Evolutionary conservation across 92 coral and sea anemone genomes (phyloP), one percentile per base, ranked within the genome.

Genomic region (Porites divaricata): DNA sequence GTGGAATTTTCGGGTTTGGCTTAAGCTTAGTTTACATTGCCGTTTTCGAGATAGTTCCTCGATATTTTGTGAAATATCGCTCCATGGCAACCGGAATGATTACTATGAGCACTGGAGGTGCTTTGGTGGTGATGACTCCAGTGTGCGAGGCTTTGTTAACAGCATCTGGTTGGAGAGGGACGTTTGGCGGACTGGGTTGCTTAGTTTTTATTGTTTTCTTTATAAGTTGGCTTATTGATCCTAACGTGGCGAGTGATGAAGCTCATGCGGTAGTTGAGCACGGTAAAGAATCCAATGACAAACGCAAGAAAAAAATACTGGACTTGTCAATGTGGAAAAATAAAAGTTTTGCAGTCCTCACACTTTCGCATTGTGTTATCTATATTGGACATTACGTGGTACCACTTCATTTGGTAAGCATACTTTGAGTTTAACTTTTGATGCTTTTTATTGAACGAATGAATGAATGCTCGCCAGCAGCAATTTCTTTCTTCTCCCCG

Each of bases 311-410:
- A 8, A 20, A 62, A 53, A 70, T 70, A 26, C 69, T 87, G 13
- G 79, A 87, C 74, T 74, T 87, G 20, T 80, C 90, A 6, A 74
- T 87, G 74, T 87, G 90, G 90, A 66, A 45, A 73, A 87, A 80
- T 54, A 58, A 17, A 2, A 15, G 74, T 9, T 87, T 73, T 50
- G 76, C 63, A 5, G 51, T 66, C 51, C 3, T 87, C 50, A 22
- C 28, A 0, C 22, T 73, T 35, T 12, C 81, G 2, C 0, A 24
- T 16, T 1, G 62, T n/a, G n/a, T 87, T 49, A 24, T 80, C 53
- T 66, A 54, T 35, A 12, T 74, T 6, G 90, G 90, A 28, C 72
- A 61, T 23, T 23, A 22, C n/a, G 52, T 73, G 35, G 67, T 86
- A 10, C 48, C 68, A 1, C 17, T 87, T 20, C 90, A 80, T 62